Evolutionary conservation across 2,113 vertebrate genomes (phyloP).

Genomic region (Ranitomeya imitator): DNA sequence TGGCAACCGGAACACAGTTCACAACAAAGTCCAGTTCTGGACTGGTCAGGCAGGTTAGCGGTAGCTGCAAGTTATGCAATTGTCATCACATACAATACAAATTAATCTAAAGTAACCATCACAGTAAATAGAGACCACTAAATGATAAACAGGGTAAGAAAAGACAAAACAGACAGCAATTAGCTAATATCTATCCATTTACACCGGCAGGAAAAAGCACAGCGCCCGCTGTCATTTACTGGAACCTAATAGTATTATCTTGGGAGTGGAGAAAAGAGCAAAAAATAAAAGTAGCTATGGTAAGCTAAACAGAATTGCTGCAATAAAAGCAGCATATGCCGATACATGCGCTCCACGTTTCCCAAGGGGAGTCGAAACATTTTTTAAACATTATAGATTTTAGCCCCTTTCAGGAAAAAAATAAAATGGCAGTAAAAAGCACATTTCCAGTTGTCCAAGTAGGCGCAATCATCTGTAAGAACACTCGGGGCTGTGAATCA

Average conservation of each 20-base stretch:
- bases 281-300: background rate
- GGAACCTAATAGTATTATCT: too few species aligned
- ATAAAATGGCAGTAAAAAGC: too few species aligned
- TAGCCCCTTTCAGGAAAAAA: too few species aligned
- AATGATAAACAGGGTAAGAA: background rate
- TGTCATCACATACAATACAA: background rate
- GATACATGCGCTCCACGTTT: too few species aligned
- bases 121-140: background rate
- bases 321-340: too few species aligned
- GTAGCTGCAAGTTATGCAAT: background rate
- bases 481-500: too few species aligned
- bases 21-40: conserved; percentile 9
- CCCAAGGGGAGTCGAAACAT: too few species aligned
- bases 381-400: too few species aligned
- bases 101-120: background rate
- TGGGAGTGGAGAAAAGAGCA: background rate
- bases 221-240: background rate
- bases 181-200: background rate
- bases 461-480: too few species aligned
- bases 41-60: background rate
- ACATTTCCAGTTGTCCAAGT: too few species aligned
- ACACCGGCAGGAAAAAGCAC: background rate
- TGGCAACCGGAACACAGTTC: background rate
- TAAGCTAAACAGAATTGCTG: too few species aligned
- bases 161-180: background rate